phyloP scores from a whole-genome alignment of 2,888 invertebrate species.

The Troglohyphantes excavatus region DNA sequence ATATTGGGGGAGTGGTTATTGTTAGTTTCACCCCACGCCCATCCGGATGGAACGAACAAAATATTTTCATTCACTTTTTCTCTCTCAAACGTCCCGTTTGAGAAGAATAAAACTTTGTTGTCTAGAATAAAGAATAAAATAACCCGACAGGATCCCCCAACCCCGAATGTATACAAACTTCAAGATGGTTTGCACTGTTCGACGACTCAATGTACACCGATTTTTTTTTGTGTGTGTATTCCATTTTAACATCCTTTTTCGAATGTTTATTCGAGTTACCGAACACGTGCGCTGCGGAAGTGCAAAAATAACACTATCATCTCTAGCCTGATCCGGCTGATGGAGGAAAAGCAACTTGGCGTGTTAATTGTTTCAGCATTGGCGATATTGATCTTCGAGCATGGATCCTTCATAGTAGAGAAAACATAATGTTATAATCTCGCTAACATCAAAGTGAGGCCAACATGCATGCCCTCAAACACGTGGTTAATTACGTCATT shows the following conservation, averaged over 20 bases:
- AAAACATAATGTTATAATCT: too few species aligned
- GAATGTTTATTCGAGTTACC: constrained; percentile 45
- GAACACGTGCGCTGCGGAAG: constrained; percentile 36
- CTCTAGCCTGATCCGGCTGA: not conserved
- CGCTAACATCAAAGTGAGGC: too few species aligned
- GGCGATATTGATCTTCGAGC: too few species aligned
- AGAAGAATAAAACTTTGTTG: constrained; percentile 10
- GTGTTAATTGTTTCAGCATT: too few species aligned
- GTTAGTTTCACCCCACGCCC: not conserved
- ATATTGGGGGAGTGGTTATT: not conserved
- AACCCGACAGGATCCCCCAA: constrained; percentile 18
- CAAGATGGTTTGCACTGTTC: too few species aligned
- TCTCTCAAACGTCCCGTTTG: not conserved
- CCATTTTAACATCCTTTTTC: not conserved
- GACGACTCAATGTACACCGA: too few species aligned
- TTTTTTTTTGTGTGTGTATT: too few species aligned
- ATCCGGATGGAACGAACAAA: constrained; percentile 24
- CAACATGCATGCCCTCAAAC: too few species aligned
- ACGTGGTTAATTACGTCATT: too few species aligned
- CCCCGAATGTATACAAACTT: constrained; percentile 51
- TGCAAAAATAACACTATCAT: not conserved
- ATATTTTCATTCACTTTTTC: not conserved
- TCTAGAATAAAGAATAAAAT: constrained; percentile 31
- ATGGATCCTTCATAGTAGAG: too few species aligned
- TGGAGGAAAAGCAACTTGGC: too few species aligned